A percentile compares a stretch with the other conserved stretches of the same genome.
Conservation (phyloP, 1,140 invertebrate species). For the Drosophila nikananu region DNA sequence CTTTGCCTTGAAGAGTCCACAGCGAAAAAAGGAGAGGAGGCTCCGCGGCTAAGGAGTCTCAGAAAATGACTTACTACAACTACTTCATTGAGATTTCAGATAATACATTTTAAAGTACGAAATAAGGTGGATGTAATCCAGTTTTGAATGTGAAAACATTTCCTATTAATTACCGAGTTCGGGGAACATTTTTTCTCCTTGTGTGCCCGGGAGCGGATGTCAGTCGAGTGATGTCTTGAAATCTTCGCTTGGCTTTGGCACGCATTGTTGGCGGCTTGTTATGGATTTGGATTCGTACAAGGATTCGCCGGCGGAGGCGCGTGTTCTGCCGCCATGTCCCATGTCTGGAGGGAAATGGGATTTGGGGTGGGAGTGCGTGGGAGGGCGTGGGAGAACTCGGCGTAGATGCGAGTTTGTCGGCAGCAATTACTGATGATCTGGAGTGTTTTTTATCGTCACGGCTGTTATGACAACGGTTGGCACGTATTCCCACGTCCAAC, state of each 20-base stretch:
- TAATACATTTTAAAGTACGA: neutral
- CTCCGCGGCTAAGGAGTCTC: neutral
- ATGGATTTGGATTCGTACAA: constrained; percentile 39
- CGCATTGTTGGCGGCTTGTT: constrained; percentile 54
- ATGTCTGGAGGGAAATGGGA: constrained; percentile 7
- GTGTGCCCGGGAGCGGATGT: constrained; percentile 20
- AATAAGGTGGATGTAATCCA: neutral
- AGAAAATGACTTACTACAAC: neutral
- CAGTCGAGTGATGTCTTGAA: constrained; percentile 51
- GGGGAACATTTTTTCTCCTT: neutral
- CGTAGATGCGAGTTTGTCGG: constrained; percentile 69
- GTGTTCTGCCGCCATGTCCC: constrained; percentile 33
- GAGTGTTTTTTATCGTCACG: constrained; percentile 72
- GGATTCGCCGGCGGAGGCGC: constrained; percentile 35
- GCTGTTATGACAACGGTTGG: constrained; percentile 71
- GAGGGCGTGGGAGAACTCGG: neutral
- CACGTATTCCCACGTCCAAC: constrained; percentile 78
- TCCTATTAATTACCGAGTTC: neutral
- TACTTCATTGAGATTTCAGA: neutral
- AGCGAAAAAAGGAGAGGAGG: neutral
- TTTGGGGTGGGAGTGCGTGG: neutral
- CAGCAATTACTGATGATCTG: constrained; percentile 78
- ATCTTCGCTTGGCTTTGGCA: constrained; percentile 50
- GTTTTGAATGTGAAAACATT: neutral
- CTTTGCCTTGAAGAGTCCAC: constrained; percentile 29